Conservation (phyloP, 2,113 vertebrate species). For the Opisthocomus hoazin region DNA sequence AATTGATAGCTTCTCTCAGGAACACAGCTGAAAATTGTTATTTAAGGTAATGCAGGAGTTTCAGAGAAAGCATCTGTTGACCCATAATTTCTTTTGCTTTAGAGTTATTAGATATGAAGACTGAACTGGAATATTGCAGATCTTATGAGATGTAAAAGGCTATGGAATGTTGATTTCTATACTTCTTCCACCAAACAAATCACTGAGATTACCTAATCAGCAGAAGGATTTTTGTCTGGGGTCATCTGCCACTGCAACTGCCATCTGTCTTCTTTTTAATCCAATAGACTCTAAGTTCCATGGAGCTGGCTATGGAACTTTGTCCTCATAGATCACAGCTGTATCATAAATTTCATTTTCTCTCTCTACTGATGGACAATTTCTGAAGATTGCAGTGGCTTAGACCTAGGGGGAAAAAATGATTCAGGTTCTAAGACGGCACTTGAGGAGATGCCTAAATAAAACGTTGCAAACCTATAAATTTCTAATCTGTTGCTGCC, state of each 20-base stretch:
- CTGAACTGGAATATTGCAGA: not conserved
- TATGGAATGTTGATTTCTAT: not conserved
- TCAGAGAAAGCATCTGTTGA: not conserved
- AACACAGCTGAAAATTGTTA: not conserved
- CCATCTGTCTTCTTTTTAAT: not conserved
- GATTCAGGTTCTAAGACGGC: not conserved
- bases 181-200: not conserved
- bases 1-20: not conserved
- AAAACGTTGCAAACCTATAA: not conserved
- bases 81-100: not conserved
- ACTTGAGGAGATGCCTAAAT: not conserved
- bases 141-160: not conserved
- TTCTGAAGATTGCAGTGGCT: not conserved
- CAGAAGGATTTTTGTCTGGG: not conserved
- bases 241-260: not conserved
- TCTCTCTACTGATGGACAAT: not conserved
- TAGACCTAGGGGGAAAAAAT: not conserved
- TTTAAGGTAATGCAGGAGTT: not conserved
- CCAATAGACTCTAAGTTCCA: not conserved
- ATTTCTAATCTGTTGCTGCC: not conserved
- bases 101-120: not conserved
- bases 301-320: not conserved
- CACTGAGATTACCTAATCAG: not conserved
- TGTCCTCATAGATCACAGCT: not conserved
- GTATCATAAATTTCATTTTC: not conserved